phyloP scores from a whole-genome alignment of 1,140 invertebrate genomes.

The Oryctes rhinoceros region DNA sequence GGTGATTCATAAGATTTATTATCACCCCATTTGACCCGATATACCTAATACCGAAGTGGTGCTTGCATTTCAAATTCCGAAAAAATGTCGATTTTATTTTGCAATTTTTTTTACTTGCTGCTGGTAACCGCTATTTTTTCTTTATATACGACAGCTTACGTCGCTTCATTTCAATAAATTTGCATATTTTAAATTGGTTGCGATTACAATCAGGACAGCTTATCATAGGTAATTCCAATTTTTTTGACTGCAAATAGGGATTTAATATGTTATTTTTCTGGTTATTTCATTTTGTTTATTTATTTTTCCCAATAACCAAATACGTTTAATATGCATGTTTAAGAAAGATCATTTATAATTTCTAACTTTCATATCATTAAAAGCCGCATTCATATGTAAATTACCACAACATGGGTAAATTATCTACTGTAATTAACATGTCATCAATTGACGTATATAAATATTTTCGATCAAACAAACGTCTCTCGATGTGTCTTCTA shows the following conservation, averaged over 20 bases:
- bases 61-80: neutral
- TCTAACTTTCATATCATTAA: neutral
- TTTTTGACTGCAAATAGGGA: slow-evolving; percentile 12
- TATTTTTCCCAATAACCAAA: neutral
- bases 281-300: neutral
- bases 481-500: neutral
- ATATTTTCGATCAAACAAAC: neutral
- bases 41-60: neutral
- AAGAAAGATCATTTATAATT: neutral
- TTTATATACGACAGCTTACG: neutral
- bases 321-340: neutral
- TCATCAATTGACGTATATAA: neutral
- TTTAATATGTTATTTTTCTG: slow-evolving; percentile 4
- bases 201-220: neutral
- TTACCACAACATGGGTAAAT: neutral
- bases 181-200: neutral
- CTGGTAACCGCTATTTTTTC: neutral
- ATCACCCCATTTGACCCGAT: neutral
- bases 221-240: neutral
- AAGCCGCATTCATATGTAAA: slow-evolving; percentile 20
- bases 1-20: no score
- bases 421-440: neutral
- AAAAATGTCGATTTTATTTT: neutral
- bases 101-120: neutral
- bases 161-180: neutral